A percentile compares a stretch with the other conserved stretches of the same genome.
These are phyloP conservation scores for Pachyuromys duprasi DNA, from an alignment of 2,797 vertebrate genomes.

Conservation along the genomic window DNA sequence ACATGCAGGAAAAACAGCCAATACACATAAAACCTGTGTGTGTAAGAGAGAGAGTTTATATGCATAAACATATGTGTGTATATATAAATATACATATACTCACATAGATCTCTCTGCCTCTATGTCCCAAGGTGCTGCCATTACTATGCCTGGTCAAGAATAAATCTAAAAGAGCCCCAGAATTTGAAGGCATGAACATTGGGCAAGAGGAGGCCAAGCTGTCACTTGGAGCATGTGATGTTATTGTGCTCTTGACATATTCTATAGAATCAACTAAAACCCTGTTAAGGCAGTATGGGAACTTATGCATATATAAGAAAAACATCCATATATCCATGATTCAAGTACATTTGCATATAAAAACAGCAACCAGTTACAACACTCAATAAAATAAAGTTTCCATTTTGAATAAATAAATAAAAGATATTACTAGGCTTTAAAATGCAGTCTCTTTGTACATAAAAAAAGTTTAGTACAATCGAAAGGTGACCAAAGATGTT, in stretches of 20 bases:
- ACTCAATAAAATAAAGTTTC: background rate
- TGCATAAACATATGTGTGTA: too few relatives aligned
- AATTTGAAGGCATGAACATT: background rate
- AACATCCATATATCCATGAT: background rate
- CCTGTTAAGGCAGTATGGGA: background rate
- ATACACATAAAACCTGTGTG: background rate
- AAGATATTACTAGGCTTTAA: background rate
- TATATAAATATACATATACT: background rate
- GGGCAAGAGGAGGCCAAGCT: background rate
- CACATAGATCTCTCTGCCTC: background rate
- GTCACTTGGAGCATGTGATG: background rate
- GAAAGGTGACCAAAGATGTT: background rate
- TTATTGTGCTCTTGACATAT: background rate
- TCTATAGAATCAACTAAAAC: background rate
- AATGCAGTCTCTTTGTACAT: background rate
- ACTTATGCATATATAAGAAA: background rate
- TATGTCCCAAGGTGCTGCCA: background rate
- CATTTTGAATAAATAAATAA: background rate
- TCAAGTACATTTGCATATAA: background rate
- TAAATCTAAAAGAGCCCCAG: background rate
- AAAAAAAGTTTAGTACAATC: background rate
- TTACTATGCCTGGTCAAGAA: background rate
- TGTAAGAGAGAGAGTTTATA: too few relatives aligned
- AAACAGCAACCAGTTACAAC: background rate
- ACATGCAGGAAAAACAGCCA: background rate